Percentiles rank a stretch among this genome's conserved stretches.
Conservation (phyloP, 2,888 invertebrate genomes). For the Rotaria sp. region DNA sequence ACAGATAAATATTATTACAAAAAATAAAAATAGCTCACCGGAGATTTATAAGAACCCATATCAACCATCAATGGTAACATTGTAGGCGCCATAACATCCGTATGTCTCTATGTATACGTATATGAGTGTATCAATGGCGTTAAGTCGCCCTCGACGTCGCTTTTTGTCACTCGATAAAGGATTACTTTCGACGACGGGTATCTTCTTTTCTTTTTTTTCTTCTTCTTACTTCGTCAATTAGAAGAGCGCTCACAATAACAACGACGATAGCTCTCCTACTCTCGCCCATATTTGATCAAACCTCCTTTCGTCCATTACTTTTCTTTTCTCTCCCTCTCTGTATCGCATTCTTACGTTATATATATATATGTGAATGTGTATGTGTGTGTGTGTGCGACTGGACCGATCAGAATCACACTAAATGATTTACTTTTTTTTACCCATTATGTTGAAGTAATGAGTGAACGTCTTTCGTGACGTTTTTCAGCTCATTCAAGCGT, state of each 20-base stretch:
- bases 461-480: not conserved
- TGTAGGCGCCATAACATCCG: not conserved
- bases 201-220: slow-evolving; percentile 14
- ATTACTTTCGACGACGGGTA: slow-evolving; percentile 12
- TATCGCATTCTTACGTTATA: not conserved
- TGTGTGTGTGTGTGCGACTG: not conserved
- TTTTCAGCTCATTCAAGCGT: not conserved
- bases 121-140: not conserved
- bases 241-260: not conserved
- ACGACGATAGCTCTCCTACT: not conserved
- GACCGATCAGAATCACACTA: slow-evolving; percentile 19
- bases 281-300: slow-evolving; percentile 6
- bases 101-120: not conserved
- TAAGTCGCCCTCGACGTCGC: not conserved
- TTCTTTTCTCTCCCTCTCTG: not conserved
- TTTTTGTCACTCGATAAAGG: slow-evolving; percentile 25
- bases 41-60: not conserved
- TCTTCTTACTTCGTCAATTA: slow-evolving; percentile 10
- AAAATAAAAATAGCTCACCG: not conserved
- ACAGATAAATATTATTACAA: not conserved
- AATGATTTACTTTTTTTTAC: slow-evolving; percentile 23
- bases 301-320: not conserved
- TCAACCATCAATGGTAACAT: not conserved
- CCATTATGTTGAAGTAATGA: not conserved
- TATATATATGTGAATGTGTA: not conserved